These are phyloP conservation scores for Caenorhabditis panamensis DNA, from an alignment of 2,888 invertebrate species.

Conservation along the genomic window DNA sequence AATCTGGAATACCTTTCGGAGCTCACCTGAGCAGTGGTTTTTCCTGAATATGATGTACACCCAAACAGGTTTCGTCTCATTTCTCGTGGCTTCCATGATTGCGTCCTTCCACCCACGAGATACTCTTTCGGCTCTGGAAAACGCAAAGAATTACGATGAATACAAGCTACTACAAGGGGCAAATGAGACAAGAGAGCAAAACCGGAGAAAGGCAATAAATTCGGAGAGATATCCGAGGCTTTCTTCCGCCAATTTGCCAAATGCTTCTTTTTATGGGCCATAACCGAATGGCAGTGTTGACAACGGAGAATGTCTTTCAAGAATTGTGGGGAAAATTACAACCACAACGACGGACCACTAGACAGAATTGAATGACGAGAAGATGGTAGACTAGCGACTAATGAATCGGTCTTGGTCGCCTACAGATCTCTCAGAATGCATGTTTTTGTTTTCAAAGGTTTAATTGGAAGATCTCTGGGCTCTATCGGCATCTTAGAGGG, in stretches of 20 bases:
- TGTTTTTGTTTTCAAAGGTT: conserved; percentile 35
- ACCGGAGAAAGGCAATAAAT: conserved; percentile 56
- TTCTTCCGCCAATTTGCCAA: conserved; percentile 54
- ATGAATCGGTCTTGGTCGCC: conserved; percentile 35
- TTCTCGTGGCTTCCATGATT: conserved; percentile 71
- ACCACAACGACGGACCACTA: conserved; percentile 9
- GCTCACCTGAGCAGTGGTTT: conserved; percentile 73
- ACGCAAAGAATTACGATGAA: conserved; percentile 9
- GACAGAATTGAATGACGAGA: conserved; percentile 28
- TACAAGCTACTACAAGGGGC: conserved; percentile 4
- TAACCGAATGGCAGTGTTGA: conserved; percentile 60
- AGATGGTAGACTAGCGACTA: conserved; percentile 20
- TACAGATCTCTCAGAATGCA: not conserved
- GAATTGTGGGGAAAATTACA: conserved; percentile 25
- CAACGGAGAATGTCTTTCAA: conserved; percentile 28
- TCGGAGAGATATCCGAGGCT: conserved; percentile 38
- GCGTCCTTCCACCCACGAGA: conserved; percentile 55
- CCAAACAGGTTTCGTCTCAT: conserved; percentile 79
- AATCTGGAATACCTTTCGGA: too few species aligned
- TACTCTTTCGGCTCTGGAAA: conserved; percentile 55
- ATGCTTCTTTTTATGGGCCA: conserved; percentile 59
- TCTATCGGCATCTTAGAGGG: conserved; percentile 5
- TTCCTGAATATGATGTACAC: conserved; percentile 81
- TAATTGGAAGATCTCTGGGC: conserved; percentile 31
- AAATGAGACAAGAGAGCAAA: not conserved